Evolutionary conservation across 1,140 invertebrate species (phyloP).

Genomic region (Drosophila jambulina): DNA sequence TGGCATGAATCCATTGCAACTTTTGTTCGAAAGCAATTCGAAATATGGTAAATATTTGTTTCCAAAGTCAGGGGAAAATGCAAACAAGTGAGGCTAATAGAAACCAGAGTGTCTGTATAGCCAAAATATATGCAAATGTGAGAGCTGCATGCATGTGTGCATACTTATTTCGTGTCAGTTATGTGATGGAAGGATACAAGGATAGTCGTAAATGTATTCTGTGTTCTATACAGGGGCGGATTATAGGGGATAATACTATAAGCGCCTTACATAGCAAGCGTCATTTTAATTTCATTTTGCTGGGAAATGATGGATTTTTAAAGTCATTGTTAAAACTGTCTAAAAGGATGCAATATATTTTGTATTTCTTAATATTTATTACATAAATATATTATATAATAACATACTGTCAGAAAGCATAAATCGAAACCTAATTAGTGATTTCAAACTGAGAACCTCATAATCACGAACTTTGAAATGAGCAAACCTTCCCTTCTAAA

Average conservation of each 20-base stretch:
- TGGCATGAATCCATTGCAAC: not conserved
- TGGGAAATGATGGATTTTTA: not conserved
- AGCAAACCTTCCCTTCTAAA: not conserved
- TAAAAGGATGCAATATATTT: no score
- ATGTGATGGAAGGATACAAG: constrained; percentile 12
- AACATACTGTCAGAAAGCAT: no score
- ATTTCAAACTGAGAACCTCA: not conserved
- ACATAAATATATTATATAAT: no score
- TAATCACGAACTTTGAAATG: no score
- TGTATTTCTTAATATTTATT: no score
- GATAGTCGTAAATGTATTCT: constrained; percentile 10
- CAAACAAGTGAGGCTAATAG: constrained; percentile 48
- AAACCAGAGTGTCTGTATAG: constrained; percentile 1
- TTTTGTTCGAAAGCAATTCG: not conserved
- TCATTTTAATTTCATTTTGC: not conserved
- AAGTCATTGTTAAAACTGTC: not conserved
- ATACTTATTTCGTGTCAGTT: constrained; percentile 10
- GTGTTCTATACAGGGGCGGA: not conserved
- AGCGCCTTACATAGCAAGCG: not conserved
- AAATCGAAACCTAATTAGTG: no score
- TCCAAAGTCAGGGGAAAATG: constrained; percentile 44
- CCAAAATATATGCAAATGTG: constrained; percentile 53
- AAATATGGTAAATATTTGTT: constrained; percentile 27
- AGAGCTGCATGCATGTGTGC: constrained; percentile 16
- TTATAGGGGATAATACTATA: not conserved